Evolutionary conservation across 2,113 vertebrate species (phyloP), one percentile per base, ranked within the genome.

Genomic region (Rutilus rutilus): DNA sequence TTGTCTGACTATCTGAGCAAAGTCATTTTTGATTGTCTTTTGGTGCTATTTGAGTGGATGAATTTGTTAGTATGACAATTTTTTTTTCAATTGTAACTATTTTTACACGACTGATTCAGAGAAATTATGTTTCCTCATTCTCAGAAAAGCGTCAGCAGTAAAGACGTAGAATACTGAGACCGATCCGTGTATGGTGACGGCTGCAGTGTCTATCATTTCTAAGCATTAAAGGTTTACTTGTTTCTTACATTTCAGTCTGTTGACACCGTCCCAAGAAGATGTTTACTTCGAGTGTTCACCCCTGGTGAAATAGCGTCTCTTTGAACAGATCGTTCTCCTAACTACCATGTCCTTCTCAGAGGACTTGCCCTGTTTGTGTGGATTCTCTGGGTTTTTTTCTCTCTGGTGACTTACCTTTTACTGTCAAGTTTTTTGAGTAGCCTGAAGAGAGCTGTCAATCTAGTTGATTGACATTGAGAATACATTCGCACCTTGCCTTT

Each of bases 391-490:
- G n/a, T n/a, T n/a, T n/a, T 69, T 23, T 15, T 23, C n/a, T 30
- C 42, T 10, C 25, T 54, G 45, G 30, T 39, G 17, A n/a, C n/a
- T 82, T 45, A 27, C 57, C 14, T 47, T 81, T 23, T 57, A 57
- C 19, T 23, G 19, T 23, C 54, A 30, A 15, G 76, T 19, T 45
- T 45, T 60, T 54, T 67, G 45, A 85, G 76, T 71, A 54, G 52
- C 50, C 69, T 39, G 54, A 23, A 47, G 57, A 86, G 33, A 73
- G 11, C 77, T 59, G 77, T 80, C 84, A 42, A 12, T 81, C 79
- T 50, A 12, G 27, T 21, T 81, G 78, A 86, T 75, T 86, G 85
- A 30, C 50, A 81, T 1, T 3, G 77, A 80, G 77, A 27, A 36
- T 6, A 19, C 57, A 42, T 81, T 82, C 15, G 11, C 84, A 67